Evolutionary conservation across 2,797 vertebrate species (phyloP).

Genomic region (Xenentodon cancila): DNA sequence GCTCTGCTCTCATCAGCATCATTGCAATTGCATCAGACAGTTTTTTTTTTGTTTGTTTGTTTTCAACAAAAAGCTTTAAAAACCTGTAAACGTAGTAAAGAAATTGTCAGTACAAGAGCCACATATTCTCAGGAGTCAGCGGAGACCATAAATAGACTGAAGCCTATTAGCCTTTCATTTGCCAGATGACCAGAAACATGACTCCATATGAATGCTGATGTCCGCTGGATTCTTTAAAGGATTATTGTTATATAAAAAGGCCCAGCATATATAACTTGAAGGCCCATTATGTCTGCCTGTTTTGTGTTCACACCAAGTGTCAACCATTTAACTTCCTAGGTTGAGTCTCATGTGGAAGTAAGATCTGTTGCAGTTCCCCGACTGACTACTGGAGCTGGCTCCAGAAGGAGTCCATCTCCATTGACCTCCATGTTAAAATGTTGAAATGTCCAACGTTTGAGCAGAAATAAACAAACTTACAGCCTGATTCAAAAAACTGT

Average conservation of each 20-base stretch:
- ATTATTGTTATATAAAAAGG: background rate
- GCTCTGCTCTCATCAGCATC: background rate
- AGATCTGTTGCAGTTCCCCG: too few relatives aligned
- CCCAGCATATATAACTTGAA: constrained; percentile 7
- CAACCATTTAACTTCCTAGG: too few relatives aligned
- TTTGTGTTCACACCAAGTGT: background rate
- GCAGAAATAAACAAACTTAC: too few relatives aligned
- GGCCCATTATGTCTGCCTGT: background rate
- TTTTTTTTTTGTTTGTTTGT: background rate
- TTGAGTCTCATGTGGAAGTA: too few relatives aligned
- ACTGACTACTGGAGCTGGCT: too few relatives aligned
- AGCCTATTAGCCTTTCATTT: constrained; percentile 15
- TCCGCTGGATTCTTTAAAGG: constrained; percentile 3
- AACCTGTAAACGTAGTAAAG: background rate
- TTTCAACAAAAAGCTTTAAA: background rate
- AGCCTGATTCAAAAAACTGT: too few relatives aligned
- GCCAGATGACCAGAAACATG: constrained; percentile 4
- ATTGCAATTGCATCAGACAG: background rate
- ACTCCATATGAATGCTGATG: constrained; percentile 1
- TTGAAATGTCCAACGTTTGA: too few relatives aligned
- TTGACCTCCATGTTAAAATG: too few relatives aligned
- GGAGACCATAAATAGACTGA: constrained; percentile 7
- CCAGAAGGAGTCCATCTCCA: too few relatives aligned
- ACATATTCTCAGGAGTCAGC: background rate
- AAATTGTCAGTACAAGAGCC: background rate